phyloP scores from a whole-genome alignment of 2,888 invertebrate species.

The Pammene aurita region DNA sequence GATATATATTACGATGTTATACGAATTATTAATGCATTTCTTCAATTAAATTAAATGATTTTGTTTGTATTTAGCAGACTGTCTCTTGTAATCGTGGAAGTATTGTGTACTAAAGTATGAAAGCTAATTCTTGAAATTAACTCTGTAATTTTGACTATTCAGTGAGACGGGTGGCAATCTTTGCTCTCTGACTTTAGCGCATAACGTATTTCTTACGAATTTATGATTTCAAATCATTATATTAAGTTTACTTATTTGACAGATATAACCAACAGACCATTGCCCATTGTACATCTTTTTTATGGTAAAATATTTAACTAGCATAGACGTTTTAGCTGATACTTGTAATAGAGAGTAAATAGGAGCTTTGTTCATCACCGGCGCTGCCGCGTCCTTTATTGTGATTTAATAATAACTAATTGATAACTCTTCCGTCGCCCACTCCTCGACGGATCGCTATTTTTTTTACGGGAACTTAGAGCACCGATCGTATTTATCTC shows the following conservation, averaged over 20 bases:
- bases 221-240: constrained; percentile 18
- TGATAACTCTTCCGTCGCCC: constrained; percentile 7
- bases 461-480: constrained; percentile 17
- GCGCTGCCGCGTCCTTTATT: constrained; percentile 40
- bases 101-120: constrained; percentile 7
- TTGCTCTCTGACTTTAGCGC: neutral
- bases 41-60: neutral
- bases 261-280: constrained; percentile 39
- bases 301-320: constrained; percentile 68
- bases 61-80: neutral
- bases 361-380: constrained; percentile 67
- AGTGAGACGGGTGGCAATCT: neutral
- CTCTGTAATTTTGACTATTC: neutral
- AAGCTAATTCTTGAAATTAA: neutral
- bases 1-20: constrained; percentile 14
- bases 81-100: constrained; percentile 2
- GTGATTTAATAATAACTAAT: constrained; percentile 40
- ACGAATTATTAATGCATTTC: constrained; percentile 31
- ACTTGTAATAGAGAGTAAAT: constrained; percentile 69
- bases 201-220: constrained; percentile 8
- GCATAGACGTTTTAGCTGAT: constrained; percentile 76
- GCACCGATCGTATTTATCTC: constrained; percentile 23
- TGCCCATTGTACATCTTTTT: constrained; percentile 39
- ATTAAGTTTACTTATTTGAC: constrained; percentile 5
- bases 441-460: constrained; percentile 14